These are phyloP conservation scores for Nephila pilipes DNA, from an alignment of 1,140 invertebrate genomes.

Conservation along the genomic window DNA sequence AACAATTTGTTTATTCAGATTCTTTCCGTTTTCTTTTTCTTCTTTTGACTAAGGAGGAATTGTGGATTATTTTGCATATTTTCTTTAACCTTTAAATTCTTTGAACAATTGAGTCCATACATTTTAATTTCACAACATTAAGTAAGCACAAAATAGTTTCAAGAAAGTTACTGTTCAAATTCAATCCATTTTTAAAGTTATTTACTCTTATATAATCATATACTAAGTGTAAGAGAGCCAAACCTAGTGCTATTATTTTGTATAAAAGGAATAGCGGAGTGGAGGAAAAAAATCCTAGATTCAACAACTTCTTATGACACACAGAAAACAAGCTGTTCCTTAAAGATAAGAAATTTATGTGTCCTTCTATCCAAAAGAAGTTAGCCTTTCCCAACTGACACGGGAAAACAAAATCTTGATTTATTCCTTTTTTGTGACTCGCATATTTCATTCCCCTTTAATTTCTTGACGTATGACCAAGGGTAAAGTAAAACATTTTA, in stretches of 20 bases:
- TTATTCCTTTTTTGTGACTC: neutral
- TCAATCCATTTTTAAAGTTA: neutral
- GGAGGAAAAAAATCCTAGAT: neutral
- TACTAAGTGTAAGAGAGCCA: neutral
- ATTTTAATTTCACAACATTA: neutral
- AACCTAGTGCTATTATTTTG: neutral
- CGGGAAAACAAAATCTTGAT: slow-evolving; percentile 4
- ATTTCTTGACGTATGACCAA: no score
- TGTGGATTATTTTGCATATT: no score
- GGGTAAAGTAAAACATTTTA: neutral
- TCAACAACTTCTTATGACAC: neutral
- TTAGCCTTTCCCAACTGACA: neutral
- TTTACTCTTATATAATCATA: neutral
- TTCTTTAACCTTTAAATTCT: no score
- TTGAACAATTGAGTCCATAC: neutral
- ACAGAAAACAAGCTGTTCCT: neutral
- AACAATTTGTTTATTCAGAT: no score
- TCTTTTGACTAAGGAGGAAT: no score
- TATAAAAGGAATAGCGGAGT: neutral
- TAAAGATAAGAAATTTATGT: slow-evolving; percentile 19
- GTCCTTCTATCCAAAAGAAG: neutral
- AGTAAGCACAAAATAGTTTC: neutral
- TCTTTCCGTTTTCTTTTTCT: no score
- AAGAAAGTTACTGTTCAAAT: no score
- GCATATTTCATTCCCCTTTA: neutral